Conservation (phyloP, 2,888 invertebrate genomes). For the Drosophila nigricruria region DNA sequence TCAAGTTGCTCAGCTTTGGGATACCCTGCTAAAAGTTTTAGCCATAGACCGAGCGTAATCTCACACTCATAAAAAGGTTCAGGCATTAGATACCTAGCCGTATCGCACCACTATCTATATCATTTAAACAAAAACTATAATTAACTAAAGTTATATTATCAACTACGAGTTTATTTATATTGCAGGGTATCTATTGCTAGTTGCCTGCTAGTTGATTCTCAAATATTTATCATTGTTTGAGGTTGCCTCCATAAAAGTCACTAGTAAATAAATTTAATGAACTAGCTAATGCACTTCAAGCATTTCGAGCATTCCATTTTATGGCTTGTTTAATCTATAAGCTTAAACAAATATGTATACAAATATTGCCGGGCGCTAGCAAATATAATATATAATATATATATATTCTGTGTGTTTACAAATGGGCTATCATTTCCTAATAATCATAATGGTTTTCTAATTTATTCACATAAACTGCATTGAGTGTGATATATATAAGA, state of each 20-base stretch:
- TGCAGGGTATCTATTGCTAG: not conserved
- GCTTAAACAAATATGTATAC: slow-evolving; percentile 1
- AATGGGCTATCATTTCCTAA: not conserved
- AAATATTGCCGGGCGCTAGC: not conserved
- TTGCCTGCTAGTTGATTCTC: not conserved
- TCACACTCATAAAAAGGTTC: too few species aligned
- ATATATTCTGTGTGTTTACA: slow-evolving; percentile 4
- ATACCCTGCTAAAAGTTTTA: not conserved
- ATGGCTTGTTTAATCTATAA: slow-evolving; percentile 16
- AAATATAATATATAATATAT: not conserved
- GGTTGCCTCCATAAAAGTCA: not conserved
- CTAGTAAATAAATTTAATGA: slow-evolving; percentile 12
- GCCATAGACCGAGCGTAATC: not conserved
- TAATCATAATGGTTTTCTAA: slow-evolving; percentile 4
- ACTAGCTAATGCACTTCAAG: slow-evolving; percentile 3
- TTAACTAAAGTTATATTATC: not conserved
- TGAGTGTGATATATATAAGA: not conserved
- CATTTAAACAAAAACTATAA: not conserved
- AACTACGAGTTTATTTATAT: not conserved
- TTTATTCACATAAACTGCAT: not conserved
- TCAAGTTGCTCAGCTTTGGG: not conserved
- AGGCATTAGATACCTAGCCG: not conserved
- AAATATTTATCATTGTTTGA: not conserved
- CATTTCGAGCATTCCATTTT: slow-evolving; percentile 1
- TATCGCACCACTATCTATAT: not conserved